Percentiles rank a stretch among this genome's conserved stretches.
phyloP scores from a whole-genome alignment of 2,888 invertebrate genomes.

The Thyatira batis region DNA sequence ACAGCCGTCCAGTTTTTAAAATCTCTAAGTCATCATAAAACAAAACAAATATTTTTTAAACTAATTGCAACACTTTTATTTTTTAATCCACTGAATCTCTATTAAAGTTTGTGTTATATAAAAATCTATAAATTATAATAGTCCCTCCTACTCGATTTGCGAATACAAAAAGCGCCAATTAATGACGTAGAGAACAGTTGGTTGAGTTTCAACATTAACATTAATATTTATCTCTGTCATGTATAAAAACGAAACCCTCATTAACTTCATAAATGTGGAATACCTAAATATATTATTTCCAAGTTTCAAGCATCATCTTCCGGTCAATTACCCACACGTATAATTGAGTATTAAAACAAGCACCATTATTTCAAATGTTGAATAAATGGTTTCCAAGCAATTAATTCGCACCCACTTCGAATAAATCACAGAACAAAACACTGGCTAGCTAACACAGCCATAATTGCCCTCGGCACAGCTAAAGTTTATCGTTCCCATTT shows the following conservation, averaged over 20 bases:
- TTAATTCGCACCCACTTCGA: constrained; percentile 26
- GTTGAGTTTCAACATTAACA: neutral
- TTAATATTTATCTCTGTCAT: neutral
- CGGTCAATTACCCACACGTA: neutral
- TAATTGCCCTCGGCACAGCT: constrained; percentile 28
- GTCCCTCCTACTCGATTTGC: too few species aligned
- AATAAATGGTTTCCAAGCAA: constrained; percentile 29
- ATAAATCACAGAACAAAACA: constrained; percentile 32
- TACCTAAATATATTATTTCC: neutral
- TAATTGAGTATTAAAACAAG: neutral
- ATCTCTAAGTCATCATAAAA: too few species aligned
- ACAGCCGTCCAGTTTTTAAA: too few species aligned
- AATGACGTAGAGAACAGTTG: too few species aligned
- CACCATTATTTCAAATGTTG: constrained; percentile 7
- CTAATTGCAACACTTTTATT: too few species aligned
- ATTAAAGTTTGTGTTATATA: too few species aligned
- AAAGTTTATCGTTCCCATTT: constrained; percentile 25
- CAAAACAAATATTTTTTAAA: too few species aligned
- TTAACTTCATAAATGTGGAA: neutral
- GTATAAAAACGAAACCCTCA: neutral
- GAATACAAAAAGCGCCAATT: too few species aligned
- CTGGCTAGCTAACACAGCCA: constrained; percentile 13
- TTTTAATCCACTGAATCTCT: too few species aligned
- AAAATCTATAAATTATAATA: too few species aligned
- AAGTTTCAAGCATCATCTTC: neutral